Base-by-base conservation (phyloP, 2,888 invertebrate genomes). In the Protula sp. region DNA sequence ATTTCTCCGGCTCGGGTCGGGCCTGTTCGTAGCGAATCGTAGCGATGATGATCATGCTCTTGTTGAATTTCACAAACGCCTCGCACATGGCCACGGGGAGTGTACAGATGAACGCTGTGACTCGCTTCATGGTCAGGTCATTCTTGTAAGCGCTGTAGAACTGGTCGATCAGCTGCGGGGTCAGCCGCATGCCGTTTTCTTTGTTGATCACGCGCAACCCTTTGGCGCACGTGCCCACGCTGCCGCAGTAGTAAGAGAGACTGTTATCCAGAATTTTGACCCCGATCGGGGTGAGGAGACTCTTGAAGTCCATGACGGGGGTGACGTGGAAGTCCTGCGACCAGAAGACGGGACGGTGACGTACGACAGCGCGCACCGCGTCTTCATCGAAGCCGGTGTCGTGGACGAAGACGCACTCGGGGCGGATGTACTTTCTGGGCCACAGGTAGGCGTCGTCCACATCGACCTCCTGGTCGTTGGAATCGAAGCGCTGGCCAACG, bases 21-120 rank as follows among this genome's bases (percentile, higher is more conserved):
- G 59, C 62, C 55, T 64, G 67, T 51, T 69, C 68, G 50, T 69
- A 69, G 2, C 69, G 57, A 3, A 63, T 66, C 19, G 64, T 69
- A 14, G 66, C 60, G 22, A 70, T 63, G 9, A 66, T 61, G n/a
- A 69, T 59, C 51, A 69, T 63, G 30, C 63, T 63, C 45, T 67
- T 67, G 45, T 69, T 61, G 57, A 69, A 69, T 14, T 61, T 60
- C 29, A 57, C 48, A 45, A 64, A 69, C 9, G 61, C 57, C 45
- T 70, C 66, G 52, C 69, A 69, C 68, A 69, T 70, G 26, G 66
- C 57, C 5, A 66, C 63, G 2, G 68, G 69, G 1, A 66, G 54
- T 5, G 64, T 66, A 60, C 69, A 69, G 22, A 69, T 57, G 53
- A 69, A 67, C 3, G 67, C 58, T 9, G 61, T 58, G 14, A 66